A percentile compares a stretch with the other conserved stretches of the same genome.
Conservation (phyloP, 2,797 vertebrate species). For the Pseudomugil gertrudae region DNA sequence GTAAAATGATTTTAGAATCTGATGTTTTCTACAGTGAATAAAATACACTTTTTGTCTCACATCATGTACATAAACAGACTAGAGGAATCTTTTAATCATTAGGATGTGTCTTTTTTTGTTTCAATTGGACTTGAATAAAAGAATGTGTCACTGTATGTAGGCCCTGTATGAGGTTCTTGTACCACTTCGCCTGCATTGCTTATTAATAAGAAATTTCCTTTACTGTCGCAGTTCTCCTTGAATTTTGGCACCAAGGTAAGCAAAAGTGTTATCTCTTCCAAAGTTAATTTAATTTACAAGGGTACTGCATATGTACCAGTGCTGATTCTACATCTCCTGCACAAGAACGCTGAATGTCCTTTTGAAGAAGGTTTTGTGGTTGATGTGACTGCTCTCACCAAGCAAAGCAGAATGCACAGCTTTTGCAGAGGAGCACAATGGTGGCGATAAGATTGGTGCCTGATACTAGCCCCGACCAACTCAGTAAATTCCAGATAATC, state of each 20-base stretch:
- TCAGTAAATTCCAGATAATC: conserved; percentile 32
- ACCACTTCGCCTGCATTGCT: conserved; percentile 2
- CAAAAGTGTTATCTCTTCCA: conserved; percentile 48
- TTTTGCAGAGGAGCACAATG: conserved; percentile 47
- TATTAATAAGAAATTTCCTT: conserved; percentile 17
- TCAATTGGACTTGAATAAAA: background rate
- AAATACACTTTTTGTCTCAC: background rate
- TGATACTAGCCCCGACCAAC: conserved; percentile 40
- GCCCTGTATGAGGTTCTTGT: background rate
- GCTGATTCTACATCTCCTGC: conserved; percentile 47
- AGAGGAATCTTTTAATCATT: no score
- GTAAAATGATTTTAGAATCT: no score
- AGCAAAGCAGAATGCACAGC: conserved; percentile 50
- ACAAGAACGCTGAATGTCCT: conserved; percentile 45
- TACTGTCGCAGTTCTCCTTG: conserved; percentile 20
- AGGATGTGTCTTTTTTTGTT: background rate
- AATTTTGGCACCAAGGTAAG: conserved; percentile 14
- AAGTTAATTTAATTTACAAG: conserved; percentile 54
- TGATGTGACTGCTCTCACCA: conserved; percentile 44
- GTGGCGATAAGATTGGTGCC: conserved; percentile 57
- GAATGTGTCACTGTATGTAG: background rate
- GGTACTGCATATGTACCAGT: conserved; percentile 48
- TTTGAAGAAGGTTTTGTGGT: conserved; percentile 51
- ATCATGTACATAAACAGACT: background rate
- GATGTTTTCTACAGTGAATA: background rate